Evolutionary conservation across 2,888 invertebrate species (phyloP), one percentile per base, ranked within the genome.

Genomic region (Hyposoter dolosus): DNA sequence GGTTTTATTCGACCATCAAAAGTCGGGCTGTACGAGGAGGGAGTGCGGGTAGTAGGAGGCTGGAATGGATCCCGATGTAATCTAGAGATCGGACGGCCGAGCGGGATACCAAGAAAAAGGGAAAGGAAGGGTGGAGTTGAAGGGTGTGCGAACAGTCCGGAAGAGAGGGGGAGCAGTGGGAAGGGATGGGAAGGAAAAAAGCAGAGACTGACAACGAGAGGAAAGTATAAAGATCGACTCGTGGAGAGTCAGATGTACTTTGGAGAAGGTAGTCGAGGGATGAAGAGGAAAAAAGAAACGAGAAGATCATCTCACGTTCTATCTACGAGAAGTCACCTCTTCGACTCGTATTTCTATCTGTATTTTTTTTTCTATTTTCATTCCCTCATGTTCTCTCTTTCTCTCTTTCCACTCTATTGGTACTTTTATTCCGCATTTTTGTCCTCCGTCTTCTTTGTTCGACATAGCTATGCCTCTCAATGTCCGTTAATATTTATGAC

Each of bases 41-140:
- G 84, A 60, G 56, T 60, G 56, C 3, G 19, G 56, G 56, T 3
- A 28, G 15, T 12, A 60, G 80, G 84, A 40, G 83, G 84, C 85
- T 87, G 82, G 80, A 86, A 83, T 87, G 85, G 86, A 87, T 88
- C 82, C 28, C 85, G 85, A 87, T 88, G 89, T 90, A 89, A 90
- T 90, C 90, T 88, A 87, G 86, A 84, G 79, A 77, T 89, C 82
- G 78, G 80, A 53, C 72, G 77, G 60, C 63, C 56, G 45, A 76
- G 80, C 68, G 65, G 40, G 50, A 79, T 12, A 28, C 23, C 12
- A 15, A 60, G 23, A 23, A 60, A 19, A 60, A 60, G 9, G 56
- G 28, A 23, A 60, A 60, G 28, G 56, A 63, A 76, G 80, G 66
- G 35, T 66, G 74, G 72, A 63, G 81, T 86, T 66, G 80, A 85